Base-by-base conservation (phyloP, 2,797 vertebrate species). In the Micrastur ruficollis region DNA sequence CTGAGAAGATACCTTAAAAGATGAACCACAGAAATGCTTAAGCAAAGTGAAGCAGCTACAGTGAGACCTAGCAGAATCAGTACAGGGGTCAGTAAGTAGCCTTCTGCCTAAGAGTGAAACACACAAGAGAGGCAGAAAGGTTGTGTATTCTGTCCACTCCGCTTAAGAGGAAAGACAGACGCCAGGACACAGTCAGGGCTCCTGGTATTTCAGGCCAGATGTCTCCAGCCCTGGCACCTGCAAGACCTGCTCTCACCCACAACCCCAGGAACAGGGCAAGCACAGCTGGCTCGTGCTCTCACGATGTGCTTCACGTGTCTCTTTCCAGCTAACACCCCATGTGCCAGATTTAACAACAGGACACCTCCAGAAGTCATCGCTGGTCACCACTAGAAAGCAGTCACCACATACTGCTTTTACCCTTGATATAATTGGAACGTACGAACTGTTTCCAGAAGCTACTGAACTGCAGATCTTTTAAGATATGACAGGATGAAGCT, bases 241-340 rank as follows among this genome's bases (percentile, higher is more conserved):
- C 11, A 21, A 14, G 25, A 26, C 9, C 61, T 42, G 61, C 42
- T 66, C 46, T 20, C 4, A 31, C n/a, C 38, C 27, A 49, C 11
- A 6, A 7, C 14, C 47, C 22, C 38, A 21, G 19, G 17, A 15
- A 3, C 11, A 8, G 46, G 63, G 34, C 0, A 1, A 32, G 70
- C 65, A 42, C 58, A 42, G 58, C 70, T n/a, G 81, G 29, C 16
- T 22, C 7, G 9, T 29, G n/a, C 49, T 12, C 78, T 20, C 53
- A 14, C 2, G 0, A 8, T 2, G 11, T 6, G 27, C 49, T 62
- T 36, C 16, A 2, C 1, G 0, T 1, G 8, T 12, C 26, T 42
- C 52, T 70, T 27, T 21, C 23, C 68, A 66, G 36, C 42, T 29
- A 8, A 22, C 42, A 4, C 36, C 32, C 2, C 13, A 1, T 2